Percentiles rank a stretch among this genome's conserved stretches.
Evolutionary conservation across 2,113 vertebrate genomes (phyloP).

Genomic region (Loxodonta africana): DNA sequence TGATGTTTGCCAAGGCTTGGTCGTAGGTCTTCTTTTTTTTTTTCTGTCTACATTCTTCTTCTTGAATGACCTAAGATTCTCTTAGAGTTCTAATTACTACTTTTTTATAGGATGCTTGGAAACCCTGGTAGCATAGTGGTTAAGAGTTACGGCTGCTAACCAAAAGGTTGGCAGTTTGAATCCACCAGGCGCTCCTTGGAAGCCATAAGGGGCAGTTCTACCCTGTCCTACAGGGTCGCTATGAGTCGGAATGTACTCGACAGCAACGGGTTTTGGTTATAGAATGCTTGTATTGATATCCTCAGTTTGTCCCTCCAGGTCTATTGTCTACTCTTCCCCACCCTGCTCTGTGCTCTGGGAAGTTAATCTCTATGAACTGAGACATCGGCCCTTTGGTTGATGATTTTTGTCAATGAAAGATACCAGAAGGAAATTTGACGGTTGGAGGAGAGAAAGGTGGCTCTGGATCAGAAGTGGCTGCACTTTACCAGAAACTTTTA

Average conservation of each 20-base stretch:
- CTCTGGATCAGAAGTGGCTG: not conserved
- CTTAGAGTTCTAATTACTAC: not conserved
- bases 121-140: no score
- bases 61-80: not conserved
- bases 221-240: no score
- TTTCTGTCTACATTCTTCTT: not conserved
- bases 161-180: no score
- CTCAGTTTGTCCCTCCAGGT: not conserved
- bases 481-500: not conserved
- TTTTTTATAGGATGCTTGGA: no score
- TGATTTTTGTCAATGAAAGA: not conserved
- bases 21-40: not conserved
- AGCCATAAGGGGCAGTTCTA: no score
- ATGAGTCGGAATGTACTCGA: no score
- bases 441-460: not conserved
- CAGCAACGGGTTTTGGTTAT: no score
- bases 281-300: not conserved
- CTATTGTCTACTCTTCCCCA: not conserved
- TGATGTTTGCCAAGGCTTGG: not conserved
- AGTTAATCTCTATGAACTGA: not conserved
- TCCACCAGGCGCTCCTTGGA: no score
- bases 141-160: no score
- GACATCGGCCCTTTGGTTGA: not conserved
- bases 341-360: not conserved
- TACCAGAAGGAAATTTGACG: not conserved